Evolutionary conservation across 2,113 vertebrate species (phyloP), one percentile per base, ranked within the genome.

Genomic region (Turnix velox): DNA sequence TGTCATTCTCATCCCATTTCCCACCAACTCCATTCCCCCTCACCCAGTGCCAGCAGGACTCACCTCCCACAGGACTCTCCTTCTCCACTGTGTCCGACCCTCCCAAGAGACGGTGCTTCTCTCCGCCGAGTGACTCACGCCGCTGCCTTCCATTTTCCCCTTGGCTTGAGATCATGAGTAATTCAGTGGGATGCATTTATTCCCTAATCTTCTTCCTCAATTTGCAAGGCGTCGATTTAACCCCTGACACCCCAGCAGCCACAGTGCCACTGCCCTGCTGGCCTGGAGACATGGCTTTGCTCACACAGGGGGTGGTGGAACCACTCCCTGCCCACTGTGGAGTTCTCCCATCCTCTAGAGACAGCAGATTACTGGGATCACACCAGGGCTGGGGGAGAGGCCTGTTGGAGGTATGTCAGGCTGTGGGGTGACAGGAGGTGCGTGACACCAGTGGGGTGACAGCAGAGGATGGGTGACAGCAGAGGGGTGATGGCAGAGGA

Each of bases 141-240:
- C 17, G 69, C 61, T 58, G 65, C 22, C 0, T 46, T 23, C 25
- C 24, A 2, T 94, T 94, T 96, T 96, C 87, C 96, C 82, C 82
- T 9, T 62, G 16, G 30, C 65, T 90, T 84, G 55, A 61, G 55
- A 72, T 92, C 94, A 95, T 33, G 77, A 77, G 96, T 58, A 74
- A 77, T 95, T 95, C 55, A 79, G 75, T 39, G 39, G 87, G 51
- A 91, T 84, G 39, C 14, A 45, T 96, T 74, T 74, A 84, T 93
- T 96, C 95, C 90, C 52, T 19, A 7, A 35, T 18, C 22, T 73
- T 73, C 35, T 97, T 97, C 96, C 95, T 93, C 84, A 95, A 92
- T 84, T 51, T 62, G 19, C 19, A 12, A 5, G 11, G 27, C 7
- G 1, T 30, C 10, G 27, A 33, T 84, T 96, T 95, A 96, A 97